Conservation (phyloP, 2,888 invertebrate genomes). For the Lathronympha strigana region DNA sequence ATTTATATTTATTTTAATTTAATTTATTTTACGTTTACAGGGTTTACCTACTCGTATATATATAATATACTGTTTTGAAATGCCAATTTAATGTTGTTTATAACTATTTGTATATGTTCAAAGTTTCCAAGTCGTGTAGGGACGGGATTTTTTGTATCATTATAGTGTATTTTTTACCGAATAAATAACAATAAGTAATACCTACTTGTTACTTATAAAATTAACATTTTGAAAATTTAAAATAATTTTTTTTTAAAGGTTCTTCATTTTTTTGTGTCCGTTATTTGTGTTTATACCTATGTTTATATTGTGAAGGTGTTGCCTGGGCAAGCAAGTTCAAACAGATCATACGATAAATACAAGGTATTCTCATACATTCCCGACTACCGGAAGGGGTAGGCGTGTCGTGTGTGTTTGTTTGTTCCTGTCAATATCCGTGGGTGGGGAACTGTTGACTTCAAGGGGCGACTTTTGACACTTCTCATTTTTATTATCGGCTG, state of each 20-base stretch:
- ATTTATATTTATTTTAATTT: too few species aligned
- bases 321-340: constrained; percentile 10
- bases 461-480: constrained; percentile 16
- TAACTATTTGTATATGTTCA: too few species aligned
- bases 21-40: neutral
- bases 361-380: constrained; percentile 33
- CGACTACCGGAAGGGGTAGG: constrained; percentile 49
- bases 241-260: neutral
- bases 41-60: too few species aligned
- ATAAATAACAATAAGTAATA: too few species aligned
- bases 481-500: constrained; percentile 11
- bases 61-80: too few species aligned
- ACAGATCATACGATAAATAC: constrained; percentile 13
- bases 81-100: too few species aligned
- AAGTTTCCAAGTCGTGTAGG: too few species aligned
- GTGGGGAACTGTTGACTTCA: constrained; percentile 21
- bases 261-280: neutral
- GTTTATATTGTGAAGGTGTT: neutral
- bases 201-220: too few species aligned
- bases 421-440: constrained; percentile 48
- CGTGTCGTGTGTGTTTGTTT: constrained; percentile 47
- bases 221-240: too few species aligned
- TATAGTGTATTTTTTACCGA: too few species aligned
- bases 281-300: neutral
- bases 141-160: too few species aligned